A percentile compares a stretch with the other conserved stretches of the same genome.
Evolutionary conservation across 2,113 vertebrate genomes (phyloP).

Genomic region (Bolborhynchus lineola): DNA sequence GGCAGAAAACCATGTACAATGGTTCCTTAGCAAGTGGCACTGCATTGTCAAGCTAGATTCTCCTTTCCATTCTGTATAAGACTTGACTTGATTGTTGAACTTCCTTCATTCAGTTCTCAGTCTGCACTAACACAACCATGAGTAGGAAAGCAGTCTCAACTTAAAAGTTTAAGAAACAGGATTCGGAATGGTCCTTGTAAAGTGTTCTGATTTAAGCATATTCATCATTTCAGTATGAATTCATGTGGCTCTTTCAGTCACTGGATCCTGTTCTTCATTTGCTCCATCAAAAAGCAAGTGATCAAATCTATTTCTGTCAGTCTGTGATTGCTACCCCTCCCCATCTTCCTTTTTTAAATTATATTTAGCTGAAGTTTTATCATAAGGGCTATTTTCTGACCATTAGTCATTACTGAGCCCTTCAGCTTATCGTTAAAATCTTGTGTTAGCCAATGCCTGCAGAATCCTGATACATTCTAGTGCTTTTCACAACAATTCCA

Average conservation of each 20-base stretch:
- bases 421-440: not conserved
- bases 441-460: not conserved
- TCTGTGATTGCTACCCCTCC: not conserved
- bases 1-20: not conserved
- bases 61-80: not conserved
- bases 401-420: slow-evolving; percentile 22
- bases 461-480: not conserved
- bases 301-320: not conserved
- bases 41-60: not conserved
- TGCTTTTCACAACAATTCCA: rapidly evolving
- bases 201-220: not conserved
- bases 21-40: not conserved
- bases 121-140: not conserved
- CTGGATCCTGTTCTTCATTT: not conserved
- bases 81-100: not conserved
- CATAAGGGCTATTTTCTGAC: slow-evolving; percentile 40
- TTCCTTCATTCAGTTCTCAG: not conserved
- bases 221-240: not conserved
- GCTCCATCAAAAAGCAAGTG: not conserved
- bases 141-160: not conserved
- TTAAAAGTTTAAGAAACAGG: not conserved
- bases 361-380: slow-evolving; percentile 20
- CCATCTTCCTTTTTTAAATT: not conserved
- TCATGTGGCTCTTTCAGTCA: not conserved
- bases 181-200: not conserved